Conservation (phyloP, 2,888 invertebrate species). For the Tipula unca region DNA sequence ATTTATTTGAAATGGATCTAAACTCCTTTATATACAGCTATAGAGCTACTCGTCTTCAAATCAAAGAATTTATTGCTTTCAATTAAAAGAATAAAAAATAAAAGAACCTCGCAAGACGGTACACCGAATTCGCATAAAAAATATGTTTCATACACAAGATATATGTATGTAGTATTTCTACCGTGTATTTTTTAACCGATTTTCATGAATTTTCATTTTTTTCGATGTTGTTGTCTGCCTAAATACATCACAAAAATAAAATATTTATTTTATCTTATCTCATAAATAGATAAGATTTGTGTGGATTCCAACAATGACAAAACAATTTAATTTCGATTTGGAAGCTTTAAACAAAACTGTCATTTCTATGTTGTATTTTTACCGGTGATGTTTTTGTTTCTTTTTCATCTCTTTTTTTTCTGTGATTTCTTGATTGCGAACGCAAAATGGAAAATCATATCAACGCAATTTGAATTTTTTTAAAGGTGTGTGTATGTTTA, state of each 20-base stretch:
- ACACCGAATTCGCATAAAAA: neutral
- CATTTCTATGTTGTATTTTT: neutral
- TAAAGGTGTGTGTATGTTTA: neutral
- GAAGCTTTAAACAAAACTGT: neutral
- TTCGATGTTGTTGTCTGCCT: neutral
- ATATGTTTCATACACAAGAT: neutral
- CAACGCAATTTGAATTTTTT: neutral
- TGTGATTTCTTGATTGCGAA: neutral
- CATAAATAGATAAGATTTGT: neutral
- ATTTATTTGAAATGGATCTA: conserved; percentile 14
- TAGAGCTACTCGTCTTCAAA: neutral
- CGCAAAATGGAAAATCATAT: neutral
- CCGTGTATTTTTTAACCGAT: neutral
- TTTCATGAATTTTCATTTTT: neutral
- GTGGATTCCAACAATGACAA: neutral
- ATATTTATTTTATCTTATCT: neutral
- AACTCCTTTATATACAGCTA: neutral
- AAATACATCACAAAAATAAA: neutral
- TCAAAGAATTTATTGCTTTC: neutral
- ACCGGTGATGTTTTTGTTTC: neutral
- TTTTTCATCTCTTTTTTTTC: neutral
- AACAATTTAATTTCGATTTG: conserved; percentile 4
- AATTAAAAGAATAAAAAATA: neutral
- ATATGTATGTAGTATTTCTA: neutral
- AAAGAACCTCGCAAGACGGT: neutral